Percentiles rank a stretch among this genome's conserved stretches.
phyloP scores from a whole-genome alignment of 2,113 vertebrate species.

The Nanorana parkeri region DNA sequence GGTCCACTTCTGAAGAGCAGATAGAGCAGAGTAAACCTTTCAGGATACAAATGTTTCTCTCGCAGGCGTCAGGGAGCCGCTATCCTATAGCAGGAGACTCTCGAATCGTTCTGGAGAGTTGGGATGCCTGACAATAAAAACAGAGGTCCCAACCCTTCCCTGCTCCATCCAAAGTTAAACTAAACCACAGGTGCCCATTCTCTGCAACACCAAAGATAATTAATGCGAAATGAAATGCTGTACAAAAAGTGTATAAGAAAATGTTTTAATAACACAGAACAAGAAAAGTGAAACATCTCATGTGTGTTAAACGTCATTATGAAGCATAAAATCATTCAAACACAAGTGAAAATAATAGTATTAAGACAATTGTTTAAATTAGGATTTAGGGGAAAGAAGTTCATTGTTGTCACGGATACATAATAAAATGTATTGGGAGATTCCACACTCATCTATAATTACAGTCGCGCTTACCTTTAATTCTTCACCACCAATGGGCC shows the following conservation, averaged over 20 bases:
- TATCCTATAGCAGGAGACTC: too few relatives aligned
- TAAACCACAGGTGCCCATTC: constrained; percentile 11
- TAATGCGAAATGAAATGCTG: constrained; percentile 57
- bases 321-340: constrained; percentile 65
- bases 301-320: constrained; percentile 66
- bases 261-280: constrained; percentile 67
- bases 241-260: constrained; percentile 65
- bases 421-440: constrained; percentile 62
- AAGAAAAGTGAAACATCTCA: constrained; percentile 61
- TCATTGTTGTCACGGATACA: constrained; percentile 67
- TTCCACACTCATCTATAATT: constrained; percentile 60
- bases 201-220: too few relatives aligned
- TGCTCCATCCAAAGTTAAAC: background rate
- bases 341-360: constrained; percentile 61
- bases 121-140: too few relatives aligned
- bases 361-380: constrained; percentile 59
- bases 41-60: too few relatives aligned
- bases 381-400: constrained; percentile 53
- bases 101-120: too few relatives aligned
- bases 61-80: too few relatives aligned
- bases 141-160: background rate
- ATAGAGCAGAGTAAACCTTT: too few relatives aligned
- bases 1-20: too few relatives aligned
- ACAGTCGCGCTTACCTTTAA: constrained; percentile 38
- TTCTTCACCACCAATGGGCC: background rate